Conservation (phyloP, 1,140 invertebrate genomes). For the Nilaparvata lugens region DNA sequence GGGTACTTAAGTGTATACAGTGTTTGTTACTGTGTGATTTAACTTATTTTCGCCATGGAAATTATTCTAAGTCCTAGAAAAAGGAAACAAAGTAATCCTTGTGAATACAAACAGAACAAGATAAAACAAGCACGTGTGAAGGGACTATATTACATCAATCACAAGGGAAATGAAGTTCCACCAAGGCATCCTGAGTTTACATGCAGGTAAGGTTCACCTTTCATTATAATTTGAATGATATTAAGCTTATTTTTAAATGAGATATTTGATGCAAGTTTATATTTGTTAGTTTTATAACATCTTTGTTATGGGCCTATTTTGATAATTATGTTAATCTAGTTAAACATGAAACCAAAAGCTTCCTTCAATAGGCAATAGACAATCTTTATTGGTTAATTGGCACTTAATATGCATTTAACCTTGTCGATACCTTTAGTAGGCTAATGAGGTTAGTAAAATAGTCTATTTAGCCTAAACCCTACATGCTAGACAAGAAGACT, state of each 20-base stretch:
- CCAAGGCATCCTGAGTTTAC: constrained; percentile 4
- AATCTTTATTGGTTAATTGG: no score
- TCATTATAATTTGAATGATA: constrained; percentile 11
- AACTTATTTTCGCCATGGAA: no score
- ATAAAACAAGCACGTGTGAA: constrained; percentile 11
- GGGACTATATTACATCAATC: constrained; percentile 12
- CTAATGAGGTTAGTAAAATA: no score
- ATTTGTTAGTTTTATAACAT: constrained; percentile 1
- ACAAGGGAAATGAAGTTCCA: constrained; percentile 10
- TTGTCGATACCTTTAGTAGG: no score
- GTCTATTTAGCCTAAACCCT: no score
- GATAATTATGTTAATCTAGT: constrained; percentile 7
- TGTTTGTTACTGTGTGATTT: no score
- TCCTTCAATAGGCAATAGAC: no score
- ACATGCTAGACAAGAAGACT: no score
- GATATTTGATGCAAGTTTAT: constrained; percentile 3
- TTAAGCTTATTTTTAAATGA: constrained; percentile 9
- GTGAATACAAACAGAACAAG: constrained; percentile 10
- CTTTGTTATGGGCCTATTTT: constrained; percentile 3
- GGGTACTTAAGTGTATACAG: no score
- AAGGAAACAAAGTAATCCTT: no score
- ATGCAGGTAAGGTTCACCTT: constrained; percentile 2
- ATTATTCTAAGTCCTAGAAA: no score
- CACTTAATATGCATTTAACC: no score
- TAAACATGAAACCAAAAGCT: constrained; percentile 5